Base-by-base conservation (phyloP, 2,888 invertebrate genomes). In the Watsonalla cultraria region DNA sequence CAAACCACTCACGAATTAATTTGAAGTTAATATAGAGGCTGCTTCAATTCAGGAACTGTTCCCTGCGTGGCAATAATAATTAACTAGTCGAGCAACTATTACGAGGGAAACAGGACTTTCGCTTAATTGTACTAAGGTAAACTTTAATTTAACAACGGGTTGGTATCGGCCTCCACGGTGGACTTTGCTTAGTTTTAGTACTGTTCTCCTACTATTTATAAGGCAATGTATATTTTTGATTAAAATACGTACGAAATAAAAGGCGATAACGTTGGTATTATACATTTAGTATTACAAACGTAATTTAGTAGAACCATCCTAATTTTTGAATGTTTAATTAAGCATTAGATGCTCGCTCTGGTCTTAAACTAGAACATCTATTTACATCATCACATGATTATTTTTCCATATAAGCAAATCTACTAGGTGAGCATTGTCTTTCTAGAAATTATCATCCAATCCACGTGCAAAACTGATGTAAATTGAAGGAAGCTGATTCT, bases 31-130 rank as follows among this genome's bases (percentile, higher is more conserved):
- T 35, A 35, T 13, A 35, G 24, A 24, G 7, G 35, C 34, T 47
- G n/a, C 35, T 35, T 35, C 13, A 13, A 35, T 33, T 9, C 34
- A 34, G 46, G 56, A 14, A 53, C 39, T 34, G 54, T 45, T 55
- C 59, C 61, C 62, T 47, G 57, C 50, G 59, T 53, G 57, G 56
- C 59, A 54, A 57, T 60, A 54, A 58, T 60, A 57, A 57, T 60
- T 60, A 62, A 55, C 56, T 54, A 51, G 51, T 52, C 55, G 54
- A 54, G 52, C 54, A 57, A 54, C 62, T 58, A 54, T 60, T 61
- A 59, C 59, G 51, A 53, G 59, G 57, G 53, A 55, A 61, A 60
- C 58, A 61, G 54, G 55, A 59, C 53, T 46, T 54, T 52, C 15
- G 35, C 46, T 14, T 51, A 35, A 51, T 46, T 51, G 46, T 51